Evolutionary conservation across 2,797 vertebrate species (phyloP), one percentile per base, ranked within the genome.

Genomic region (Hydrocynus forskahlii): DNA sequence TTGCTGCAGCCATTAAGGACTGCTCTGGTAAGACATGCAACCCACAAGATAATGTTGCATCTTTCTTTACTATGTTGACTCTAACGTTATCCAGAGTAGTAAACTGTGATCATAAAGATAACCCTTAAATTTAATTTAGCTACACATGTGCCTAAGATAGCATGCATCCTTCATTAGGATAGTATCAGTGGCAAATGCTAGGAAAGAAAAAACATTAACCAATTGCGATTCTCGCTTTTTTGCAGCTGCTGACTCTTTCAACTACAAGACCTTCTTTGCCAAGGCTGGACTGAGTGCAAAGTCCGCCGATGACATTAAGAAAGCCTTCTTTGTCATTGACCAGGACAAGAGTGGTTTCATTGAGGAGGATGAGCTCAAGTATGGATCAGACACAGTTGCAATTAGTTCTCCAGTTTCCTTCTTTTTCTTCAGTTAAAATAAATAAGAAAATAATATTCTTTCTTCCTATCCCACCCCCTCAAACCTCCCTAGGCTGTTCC

Each of bases 311-410:
- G 86, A 94, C 5, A 54, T 92, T 21, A 63, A 76, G 76, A 88
- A 92, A 86, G 89, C 89, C 29, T 95, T 95, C 19, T 80, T 43
- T 57, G 89, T 94, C 73, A 85, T 88, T 64, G 92, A 92, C 75
- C 86, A 91, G 89, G 90, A 93, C 85, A 90, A 85, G 79, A 93
- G 87, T 19, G 92, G 88, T 68, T 92, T 90, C 87, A 91, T 90
- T 85, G 89, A 94, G 88, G 89, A 94, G 88, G 89, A 92, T 2
- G 92, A 93, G 87, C 63, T 93, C 69, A 92, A 89, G 92, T 94
- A 90, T 88, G 89, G 69, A 74, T 76, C 59, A 38, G 17, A 79
- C 2, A 70, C 7, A 67, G 29, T 40, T 57, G 4, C 10, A 72
- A 35, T 19, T 14, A 50, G 2, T 23, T 54, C 3, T 52, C 48